Conservation (phyloP, 2,888 invertebrate genomes). For the Anarsia innoxiella region DNA sequence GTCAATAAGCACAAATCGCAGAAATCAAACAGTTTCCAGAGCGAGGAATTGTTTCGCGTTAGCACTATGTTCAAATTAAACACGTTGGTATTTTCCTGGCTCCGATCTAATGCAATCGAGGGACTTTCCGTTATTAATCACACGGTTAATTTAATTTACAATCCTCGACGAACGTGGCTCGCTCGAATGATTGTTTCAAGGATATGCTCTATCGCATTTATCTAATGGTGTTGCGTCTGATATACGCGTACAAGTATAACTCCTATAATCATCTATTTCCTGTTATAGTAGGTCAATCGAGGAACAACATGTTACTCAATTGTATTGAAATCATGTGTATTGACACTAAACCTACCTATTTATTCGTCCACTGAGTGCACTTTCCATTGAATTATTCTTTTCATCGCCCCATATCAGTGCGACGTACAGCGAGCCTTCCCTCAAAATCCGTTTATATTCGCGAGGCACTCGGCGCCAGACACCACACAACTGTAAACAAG, state of each 20-base stretch:
- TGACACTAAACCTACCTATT: conserved; percentile 77
- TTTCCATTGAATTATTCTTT: conserved; percentile 78
- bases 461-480: conserved; percentile 91
- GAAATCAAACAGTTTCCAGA: conserved; percentile 5
- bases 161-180: conserved; percentile 38
- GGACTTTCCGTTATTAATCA: conserved; percentile 59
- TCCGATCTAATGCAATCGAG: conserved; percentile 30
- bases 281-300: too few species aligned
- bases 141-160: conserved; percentile 56
- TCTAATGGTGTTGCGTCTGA: conserved; percentile 17
- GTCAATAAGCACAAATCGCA: conserved; percentile 7
- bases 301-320: neutral
- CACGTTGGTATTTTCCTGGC: conserved; percentile 37
- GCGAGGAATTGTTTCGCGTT: conserved; percentile 6
- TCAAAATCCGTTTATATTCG: conserved; percentile 85
- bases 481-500: conserved; percentile 80
- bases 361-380: conserved; percentile 82
- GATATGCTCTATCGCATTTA: conserved; percentile 23
- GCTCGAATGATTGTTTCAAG: conserved; percentile 28
- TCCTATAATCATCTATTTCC: too few species aligned
- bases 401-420: conserved; percentile 84
- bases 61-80: conserved; percentile 13
- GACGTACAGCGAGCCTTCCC: conserved; percentile 87
- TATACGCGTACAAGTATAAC: neutral
- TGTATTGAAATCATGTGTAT: neutral